Percentiles rank a stretch among this genome's conserved stretches.
Conservation (phyloP, 2,888 invertebrate species). For the Pterostichus niger region DNA sequence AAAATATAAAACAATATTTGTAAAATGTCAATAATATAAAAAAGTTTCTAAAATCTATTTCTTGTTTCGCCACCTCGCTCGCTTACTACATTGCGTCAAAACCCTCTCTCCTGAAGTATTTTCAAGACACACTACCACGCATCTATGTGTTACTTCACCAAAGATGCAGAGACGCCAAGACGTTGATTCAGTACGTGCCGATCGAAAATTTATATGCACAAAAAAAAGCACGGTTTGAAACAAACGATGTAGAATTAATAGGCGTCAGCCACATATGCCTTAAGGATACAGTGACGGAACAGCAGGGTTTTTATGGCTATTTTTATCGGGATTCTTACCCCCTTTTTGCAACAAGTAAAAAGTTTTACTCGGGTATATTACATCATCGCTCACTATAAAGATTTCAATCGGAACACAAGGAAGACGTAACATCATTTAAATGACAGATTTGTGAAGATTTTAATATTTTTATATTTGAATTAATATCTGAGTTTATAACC, state of each 20-base stretch:
- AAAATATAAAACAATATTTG: too few species aligned
- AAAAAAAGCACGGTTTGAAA: neutral
- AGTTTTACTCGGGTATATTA: constrained; percentile 8
- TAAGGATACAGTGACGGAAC: constrained; percentile 23
- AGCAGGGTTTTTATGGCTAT: constrained; percentile 10
- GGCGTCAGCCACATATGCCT: constrained; percentile 32
- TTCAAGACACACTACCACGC: neutral
- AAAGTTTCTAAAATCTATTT: too few species aligned
- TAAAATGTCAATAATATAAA: too few species aligned
- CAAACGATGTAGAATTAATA: constrained; percentile 38
- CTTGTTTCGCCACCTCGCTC: too few species aligned
- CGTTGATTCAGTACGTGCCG: neutral
- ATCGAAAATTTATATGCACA: neutral
- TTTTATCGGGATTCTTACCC: constrained; percentile 22
- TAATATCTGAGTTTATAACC: too few species aligned
- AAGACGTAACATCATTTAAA: constrained; percentile 1
- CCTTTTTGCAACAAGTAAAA: constrained; percentile 38
- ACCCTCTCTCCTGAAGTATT: too few species aligned
- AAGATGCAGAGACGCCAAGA: neutral
- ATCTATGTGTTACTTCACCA: too few species aligned
- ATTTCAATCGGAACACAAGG: constrained; percentile 3
- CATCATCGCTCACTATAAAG: constrained; percentile 21
- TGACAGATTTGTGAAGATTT: neutral
- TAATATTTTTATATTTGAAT: neutral
- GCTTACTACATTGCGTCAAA: too few species aligned